phyloP scores from a whole-genome alignment of 2,113 vertebrate species.

The Apistogramma diplotaenia region DNA sequence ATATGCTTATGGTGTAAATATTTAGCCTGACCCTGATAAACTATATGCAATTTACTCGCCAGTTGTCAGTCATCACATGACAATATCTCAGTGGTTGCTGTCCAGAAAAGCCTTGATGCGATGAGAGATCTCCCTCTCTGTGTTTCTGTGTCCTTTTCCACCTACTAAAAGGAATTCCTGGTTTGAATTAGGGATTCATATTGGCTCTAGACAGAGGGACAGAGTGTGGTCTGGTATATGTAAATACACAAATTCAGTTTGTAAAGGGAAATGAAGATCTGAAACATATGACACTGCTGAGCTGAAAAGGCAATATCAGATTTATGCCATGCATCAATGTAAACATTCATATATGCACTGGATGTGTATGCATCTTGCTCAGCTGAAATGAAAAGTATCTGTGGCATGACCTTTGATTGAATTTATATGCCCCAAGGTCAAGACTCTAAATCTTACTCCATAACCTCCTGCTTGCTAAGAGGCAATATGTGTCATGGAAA shows the following conservation, averaged over 20 bases:
- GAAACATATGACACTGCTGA: conserved; percentile 46
- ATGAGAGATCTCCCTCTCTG: conserved; percentile 62
- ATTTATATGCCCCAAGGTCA: conserved; percentile 64
- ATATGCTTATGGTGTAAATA: conserved; percentile 63
- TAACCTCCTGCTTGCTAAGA: conserved; percentile 52
- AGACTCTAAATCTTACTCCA: conserved; percentile 66
- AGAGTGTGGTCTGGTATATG: conserved; percentile 61
- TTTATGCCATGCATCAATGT: conserved; percentile 49
- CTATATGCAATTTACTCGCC: conserved; percentile 54
- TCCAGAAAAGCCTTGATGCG: conserved; percentile 49
- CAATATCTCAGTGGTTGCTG: conserved; percentile 56
- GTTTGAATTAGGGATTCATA: conserved; percentile 69
- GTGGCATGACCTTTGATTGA: conserved; percentile 65
- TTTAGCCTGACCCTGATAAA: conserved; percentile 49
- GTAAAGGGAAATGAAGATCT: conserved; percentile 54
- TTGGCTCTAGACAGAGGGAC: conserved; percentile 51
- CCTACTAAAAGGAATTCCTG: conserved; percentile 63
- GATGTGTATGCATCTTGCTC: conserved; percentile 24
- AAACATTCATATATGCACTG: conserved; percentile 50
- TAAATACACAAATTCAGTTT: conserved; percentile 58
- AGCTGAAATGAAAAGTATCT: conserved; percentile 65
- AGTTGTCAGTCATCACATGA: conserved; percentile 61
- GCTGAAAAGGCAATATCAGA: conserved; percentile 47
- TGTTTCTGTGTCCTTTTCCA: conserved; percentile 55
- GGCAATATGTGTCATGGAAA: conserved; percentile 60